Evolutionary conservation across 2,888 invertebrate species (phyloP).

Genomic region (Strigamia maritima): DNA sequence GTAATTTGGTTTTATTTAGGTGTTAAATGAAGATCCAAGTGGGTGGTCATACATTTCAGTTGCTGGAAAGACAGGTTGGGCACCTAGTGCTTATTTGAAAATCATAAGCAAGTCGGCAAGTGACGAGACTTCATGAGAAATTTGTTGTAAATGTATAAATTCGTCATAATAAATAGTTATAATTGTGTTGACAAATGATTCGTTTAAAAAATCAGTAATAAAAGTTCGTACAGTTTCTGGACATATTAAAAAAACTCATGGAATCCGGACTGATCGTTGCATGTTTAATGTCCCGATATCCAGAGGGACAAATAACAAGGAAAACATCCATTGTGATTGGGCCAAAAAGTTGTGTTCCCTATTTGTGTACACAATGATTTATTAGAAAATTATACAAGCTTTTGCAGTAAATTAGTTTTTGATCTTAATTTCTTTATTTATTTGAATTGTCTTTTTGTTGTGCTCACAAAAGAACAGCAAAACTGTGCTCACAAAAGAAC

Average conservation of each 20-base stretch:
- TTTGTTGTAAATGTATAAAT: not conserved
- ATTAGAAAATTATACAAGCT: not conserved
- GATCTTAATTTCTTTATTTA: not conserved
- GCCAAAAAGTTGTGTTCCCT: too few relatives aligned
- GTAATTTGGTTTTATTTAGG: not conserved
- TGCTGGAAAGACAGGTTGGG: not conserved
- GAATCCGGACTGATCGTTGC: too few relatives aligned
- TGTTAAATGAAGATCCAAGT: not conserved
- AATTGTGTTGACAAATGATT: not conserved
- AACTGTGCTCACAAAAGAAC: not conserved
- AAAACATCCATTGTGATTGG: too few relatives aligned
- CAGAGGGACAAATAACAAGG: too few relatives aligned
- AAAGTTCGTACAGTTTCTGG: too few relatives aligned
- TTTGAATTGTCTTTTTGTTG: not conserved
- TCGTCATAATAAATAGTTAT: not conserved
- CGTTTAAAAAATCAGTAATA: too few relatives aligned
- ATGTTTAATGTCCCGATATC: too few relatives aligned
- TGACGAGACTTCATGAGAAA: not conserved
- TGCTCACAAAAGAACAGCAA: not conserved
- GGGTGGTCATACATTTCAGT: not conserved
- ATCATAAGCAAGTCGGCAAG: too few relatives aligned
- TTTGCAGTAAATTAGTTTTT: not conserved
- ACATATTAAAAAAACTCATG: too few relatives aligned
- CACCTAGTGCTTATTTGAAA: not conserved
- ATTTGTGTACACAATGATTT: too few relatives aligned